Conservation (phyloP, 2,113 vertebrate genomes). For the Tupaia tana region DNA sequence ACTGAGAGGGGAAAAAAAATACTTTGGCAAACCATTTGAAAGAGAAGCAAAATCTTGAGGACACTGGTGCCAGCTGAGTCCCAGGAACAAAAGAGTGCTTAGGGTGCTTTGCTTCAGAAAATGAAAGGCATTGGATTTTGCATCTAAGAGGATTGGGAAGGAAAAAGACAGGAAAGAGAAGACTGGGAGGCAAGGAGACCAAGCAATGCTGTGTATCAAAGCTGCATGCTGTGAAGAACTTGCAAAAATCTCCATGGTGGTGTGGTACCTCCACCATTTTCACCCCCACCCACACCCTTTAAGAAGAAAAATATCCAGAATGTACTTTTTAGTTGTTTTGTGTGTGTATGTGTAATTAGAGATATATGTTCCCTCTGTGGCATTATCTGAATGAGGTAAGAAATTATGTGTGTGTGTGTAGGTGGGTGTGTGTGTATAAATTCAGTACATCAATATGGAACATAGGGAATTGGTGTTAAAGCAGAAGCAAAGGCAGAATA, state of each 20-base stretch:
- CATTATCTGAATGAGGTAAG: neutral
- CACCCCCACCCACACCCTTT: neutral
- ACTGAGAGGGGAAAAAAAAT: neutral
- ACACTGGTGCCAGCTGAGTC: neutral
- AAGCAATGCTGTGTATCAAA: neutral
- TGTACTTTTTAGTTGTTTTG: neutral
- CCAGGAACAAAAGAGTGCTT: neutral
- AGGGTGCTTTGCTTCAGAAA: neutral
- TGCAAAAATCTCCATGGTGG: neutral
- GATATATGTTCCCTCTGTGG: neutral
- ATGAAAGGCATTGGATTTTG: neutral
- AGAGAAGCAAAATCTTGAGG: neutral
- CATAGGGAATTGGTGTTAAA: neutral
- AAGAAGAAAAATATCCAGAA: neutral
- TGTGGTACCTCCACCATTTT: accelerated
- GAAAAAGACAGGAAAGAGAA: neutral
- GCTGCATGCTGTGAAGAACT: neutral
- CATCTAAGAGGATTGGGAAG: neutral
- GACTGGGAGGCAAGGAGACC: neutral
- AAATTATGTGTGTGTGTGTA: neutral
- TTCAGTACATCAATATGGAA: neutral
- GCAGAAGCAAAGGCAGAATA: neutral
- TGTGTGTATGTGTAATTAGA: neutral
- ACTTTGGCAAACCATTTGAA: conserved; percentile 3
- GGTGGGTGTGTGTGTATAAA: neutral